phyloP scores from a whole-genome alignment of 2,113 vertebrate genomes.

The Atrichornis clamosus region DNA sequence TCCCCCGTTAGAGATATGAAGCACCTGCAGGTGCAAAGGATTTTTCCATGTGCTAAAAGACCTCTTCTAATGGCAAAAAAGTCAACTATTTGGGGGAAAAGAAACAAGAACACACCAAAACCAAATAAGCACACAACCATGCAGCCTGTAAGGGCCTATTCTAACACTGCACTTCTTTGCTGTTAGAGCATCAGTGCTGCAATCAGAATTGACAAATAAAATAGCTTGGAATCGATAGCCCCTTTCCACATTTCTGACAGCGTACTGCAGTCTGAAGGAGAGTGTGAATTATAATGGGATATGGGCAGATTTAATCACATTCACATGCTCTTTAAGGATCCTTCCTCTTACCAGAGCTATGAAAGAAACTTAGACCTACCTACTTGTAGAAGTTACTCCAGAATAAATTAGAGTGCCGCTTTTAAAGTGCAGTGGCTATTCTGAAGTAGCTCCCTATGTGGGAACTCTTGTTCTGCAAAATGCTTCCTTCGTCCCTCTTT shows the following conservation, averaged over 20 bases:
- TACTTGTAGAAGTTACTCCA: background rate
- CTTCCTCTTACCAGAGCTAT: background rate
- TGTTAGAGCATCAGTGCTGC: background rate
- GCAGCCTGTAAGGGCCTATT: background rate
- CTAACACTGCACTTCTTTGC: background rate
- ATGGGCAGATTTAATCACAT: background rate
- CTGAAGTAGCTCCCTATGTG: background rate
- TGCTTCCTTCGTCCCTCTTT: background rate
- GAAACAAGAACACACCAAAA: background rate
- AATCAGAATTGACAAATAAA: background rate
- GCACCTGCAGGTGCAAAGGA: slow-evolving; percentile 48
- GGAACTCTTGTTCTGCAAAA: background rate
- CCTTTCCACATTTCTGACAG: background rate
- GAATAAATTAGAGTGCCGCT: background rate
- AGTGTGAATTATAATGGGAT: background rate
- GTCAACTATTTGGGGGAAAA: background rate
- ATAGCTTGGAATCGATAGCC: background rate
- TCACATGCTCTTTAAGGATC: background rate
- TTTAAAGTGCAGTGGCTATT: background rate
- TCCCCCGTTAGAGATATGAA: slow-evolving; percentile 48
- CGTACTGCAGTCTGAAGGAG: background rate
- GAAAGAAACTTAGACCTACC: background rate
- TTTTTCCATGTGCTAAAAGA: background rate
- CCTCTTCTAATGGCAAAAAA: background rate
- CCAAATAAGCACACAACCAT: background rate